phyloP scores from a whole-genome alignment of 2,888 invertebrate species.

The Seira musarum region DNA sequence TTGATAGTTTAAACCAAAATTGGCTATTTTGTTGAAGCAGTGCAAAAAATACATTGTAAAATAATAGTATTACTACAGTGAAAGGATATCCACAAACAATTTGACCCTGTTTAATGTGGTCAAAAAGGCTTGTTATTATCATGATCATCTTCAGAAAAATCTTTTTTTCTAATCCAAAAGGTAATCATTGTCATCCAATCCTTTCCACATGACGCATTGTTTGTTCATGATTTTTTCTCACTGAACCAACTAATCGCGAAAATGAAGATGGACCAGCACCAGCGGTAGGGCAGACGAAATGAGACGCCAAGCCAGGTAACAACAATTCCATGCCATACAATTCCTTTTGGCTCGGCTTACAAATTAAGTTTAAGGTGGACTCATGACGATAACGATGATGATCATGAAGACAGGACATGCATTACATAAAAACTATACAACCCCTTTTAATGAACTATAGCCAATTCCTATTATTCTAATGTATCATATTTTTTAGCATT shows the following conservation, averaged over 20 bases:
- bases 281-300: too few species aligned
- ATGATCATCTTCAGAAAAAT: too few species aligned
- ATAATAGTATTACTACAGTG: slow-evolving; percentile 29
- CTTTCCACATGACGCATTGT: not conserved
- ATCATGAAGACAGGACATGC: too few species aligned
- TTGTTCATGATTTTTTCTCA: slow-evolving; percentile 1
- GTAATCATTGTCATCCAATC: slow-evolving; percentile 11
- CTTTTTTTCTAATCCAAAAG: slow-evolving; percentile 30
- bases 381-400: not conserved
- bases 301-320: too few species aligned
- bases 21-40: slow-evolving; percentile 3
- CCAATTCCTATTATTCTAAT: too few species aligned
- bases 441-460: too few species aligned
- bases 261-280: too few species aligned
- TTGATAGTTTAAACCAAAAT: too few species aligned
- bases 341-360: too few species aligned
- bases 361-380: not conserved
- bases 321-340: too few species aligned
- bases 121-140: slow-evolving; percentile 39
- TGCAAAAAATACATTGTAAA: slow-evolving; percentile 4
- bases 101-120: slow-evolving; percentile 56
- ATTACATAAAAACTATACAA: too few species aligned
- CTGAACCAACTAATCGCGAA: not conserved
- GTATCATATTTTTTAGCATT: too few species aligned
- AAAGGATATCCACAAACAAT: slow-evolving; percentile 34